These are phyloP conservation scores for Galemys pyrenaicus DNA, from an alignment of 2,113 vertebrate species.

Conservation along the genomic window DNA sequence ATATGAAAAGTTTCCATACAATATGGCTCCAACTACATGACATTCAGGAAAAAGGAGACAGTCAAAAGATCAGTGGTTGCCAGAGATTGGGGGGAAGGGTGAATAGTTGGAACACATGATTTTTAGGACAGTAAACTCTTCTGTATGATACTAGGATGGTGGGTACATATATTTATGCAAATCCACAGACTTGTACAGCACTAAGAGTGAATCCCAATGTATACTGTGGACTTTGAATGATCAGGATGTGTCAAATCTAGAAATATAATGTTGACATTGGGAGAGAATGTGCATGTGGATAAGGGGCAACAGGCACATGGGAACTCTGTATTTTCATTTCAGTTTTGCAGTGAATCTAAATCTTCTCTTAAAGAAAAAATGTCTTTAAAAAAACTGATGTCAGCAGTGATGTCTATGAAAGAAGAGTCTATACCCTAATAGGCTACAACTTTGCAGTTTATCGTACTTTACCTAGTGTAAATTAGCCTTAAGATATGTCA, in stretches of 20 bases:
- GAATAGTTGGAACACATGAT: not conserved
- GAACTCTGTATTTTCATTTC: not conserved
- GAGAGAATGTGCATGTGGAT: not conserved
- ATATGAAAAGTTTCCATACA: not conserved
- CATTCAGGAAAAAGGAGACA: not conserved
- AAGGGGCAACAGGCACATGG: not conserved
- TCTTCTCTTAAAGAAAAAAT: not conserved
- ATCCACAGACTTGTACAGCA: not conserved
- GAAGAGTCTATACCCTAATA: not conserved
- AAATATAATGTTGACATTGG: not conserved
- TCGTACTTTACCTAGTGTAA: not conserved
- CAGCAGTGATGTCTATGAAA: not conserved
- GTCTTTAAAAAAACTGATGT: not conserved
- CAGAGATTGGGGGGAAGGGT: not conserved
- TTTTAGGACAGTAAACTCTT: not conserved
- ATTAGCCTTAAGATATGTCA: not conserved
- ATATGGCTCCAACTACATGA: not conserved
- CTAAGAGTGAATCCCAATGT: not conserved
- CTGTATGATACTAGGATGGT: not conserved
- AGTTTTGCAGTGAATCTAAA: conserved; percentile 11
- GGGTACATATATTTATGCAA: not conserved
- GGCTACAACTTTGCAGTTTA: conserved; percentile 4
- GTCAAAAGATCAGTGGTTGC: not conserved
- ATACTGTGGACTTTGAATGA: not conserved
- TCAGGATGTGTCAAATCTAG: not conserved